Evolutionary conservation across 2,113 vertebrate genomes (phyloP).

Genomic region (Dipodomys merriami): DNA sequence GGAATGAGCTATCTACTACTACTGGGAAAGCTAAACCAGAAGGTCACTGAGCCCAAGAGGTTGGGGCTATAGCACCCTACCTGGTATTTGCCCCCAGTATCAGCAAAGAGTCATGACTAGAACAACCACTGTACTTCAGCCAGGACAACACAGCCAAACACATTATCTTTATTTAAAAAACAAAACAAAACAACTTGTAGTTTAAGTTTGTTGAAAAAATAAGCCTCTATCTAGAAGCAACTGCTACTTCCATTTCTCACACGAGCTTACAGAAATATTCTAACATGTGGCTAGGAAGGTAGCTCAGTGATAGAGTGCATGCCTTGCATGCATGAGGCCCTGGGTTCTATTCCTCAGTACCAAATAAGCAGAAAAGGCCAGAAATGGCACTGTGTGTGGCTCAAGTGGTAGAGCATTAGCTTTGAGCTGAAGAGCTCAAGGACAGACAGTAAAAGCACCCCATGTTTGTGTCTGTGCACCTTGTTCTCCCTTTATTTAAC

Average conservation of each 20-base stretch:
- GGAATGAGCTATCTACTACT: neutral
- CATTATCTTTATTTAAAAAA: neutral
- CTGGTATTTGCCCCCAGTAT: neutral
- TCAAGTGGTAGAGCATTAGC: too few relatives aligned
- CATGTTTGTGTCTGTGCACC: neutral
- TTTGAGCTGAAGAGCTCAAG: too few relatives aligned
- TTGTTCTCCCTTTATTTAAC: neutral
- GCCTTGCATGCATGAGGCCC: too few relatives aligned
- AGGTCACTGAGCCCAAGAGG: neutral
- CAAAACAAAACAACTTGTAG: neutral
- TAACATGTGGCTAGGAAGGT: neutral
- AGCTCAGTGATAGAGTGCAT: too few relatives aligned
- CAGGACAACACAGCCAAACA: neutral
- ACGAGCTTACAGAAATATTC: neutral
- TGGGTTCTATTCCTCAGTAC: too few relatives aligned
- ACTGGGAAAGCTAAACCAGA: neutral
- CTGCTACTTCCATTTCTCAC: neutral
- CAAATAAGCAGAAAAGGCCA: too few relatives aligned
- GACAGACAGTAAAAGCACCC: neutral
- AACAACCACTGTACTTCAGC: neutral
- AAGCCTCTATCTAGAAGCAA: neutral
- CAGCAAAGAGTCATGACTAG: neutral
- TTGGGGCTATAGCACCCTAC: neutral
- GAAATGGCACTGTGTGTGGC: too few relatives aligned
- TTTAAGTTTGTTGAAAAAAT: slow-evolving; percentile 14